These are phyloP conservation scores for Octodonta nipae DNA, from an alignment of 2,888 invertebrate genomes.

Conservation along the genomic window DNA sequence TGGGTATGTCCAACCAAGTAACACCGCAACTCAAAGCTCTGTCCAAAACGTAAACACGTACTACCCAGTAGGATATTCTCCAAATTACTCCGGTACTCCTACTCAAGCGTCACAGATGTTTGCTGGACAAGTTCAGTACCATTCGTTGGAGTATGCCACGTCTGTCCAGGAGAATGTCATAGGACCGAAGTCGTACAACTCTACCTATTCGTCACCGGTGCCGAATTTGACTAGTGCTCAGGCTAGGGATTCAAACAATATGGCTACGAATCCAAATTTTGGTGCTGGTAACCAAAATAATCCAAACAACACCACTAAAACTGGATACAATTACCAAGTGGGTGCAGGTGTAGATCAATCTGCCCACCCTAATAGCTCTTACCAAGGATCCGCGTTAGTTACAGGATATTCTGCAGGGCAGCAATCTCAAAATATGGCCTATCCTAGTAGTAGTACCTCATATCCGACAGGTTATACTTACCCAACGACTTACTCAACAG, in stretches of 20 bases:
- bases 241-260: conserved; percentile 6
- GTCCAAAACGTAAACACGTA: conserved; percentile 11
- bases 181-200: conserved; percentile 11
- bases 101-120: conserved; percentile 2
- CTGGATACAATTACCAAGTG: no score
- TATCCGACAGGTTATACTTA: not conserved
- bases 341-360: no score
- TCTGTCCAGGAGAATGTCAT: conserved; percentile 17
- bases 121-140: conserved; percentile 14
- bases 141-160: conserved; percentile 20
- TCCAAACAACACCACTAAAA: no score
- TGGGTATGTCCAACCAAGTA: conserved; percentile 3
- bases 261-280: not conserved
- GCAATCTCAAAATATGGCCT: not conserved
- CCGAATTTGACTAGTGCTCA: conserved; percentile 15
- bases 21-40: conserved; percentile 2
- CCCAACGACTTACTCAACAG: not conserved
- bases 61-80: conserved; percentile 20
- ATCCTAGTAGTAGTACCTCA: not conserved
- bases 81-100: conserved; percentile 9
- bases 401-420: not conserved
- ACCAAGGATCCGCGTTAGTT: not conserved
- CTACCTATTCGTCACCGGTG: conserved; percentile 21
- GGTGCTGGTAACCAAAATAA: not conserved
- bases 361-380: no score